Evolutionary conservation across 2,113 vertebrate species (phyloP).

Genomic region (Zosterops japonicus): DNA sequence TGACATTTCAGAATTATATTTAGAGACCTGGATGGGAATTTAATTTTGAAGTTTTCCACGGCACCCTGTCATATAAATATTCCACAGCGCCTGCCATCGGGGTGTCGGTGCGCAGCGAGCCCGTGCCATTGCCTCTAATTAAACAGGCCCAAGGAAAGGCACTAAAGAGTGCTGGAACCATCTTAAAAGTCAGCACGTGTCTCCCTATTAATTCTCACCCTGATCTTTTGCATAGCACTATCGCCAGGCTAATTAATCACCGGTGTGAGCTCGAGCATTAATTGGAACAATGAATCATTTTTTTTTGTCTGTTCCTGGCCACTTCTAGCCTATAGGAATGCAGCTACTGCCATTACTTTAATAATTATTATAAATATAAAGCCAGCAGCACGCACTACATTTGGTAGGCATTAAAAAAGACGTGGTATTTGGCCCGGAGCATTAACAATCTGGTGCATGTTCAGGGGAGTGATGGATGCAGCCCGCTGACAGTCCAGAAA

Average conservation of each 20-base stretch:
- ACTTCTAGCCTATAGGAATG: conserved; percentile 2
- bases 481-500: background rate
- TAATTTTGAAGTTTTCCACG: background rate
- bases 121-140: background rate
- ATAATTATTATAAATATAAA: conserved; percentile 46
- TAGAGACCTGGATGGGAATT: conserved; percentile 23
- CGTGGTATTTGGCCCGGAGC: conserved; percentile 16
- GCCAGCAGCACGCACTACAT: background rate
- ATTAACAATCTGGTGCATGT: conserved; percentile 15
- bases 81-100: background rate
- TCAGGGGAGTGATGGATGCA: conserved; percentile 19
- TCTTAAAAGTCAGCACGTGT: conserved; percentile 11
- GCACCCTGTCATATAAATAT: conserved; percentile 12
- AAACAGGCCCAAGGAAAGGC: background rate
- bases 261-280: conserved; percentile 40
- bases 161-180: background rate
- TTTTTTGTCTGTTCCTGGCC: background rate
- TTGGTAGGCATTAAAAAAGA: conserved; percentile 46
- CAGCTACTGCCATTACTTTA: background rate
- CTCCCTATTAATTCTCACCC: conserved; percentile 38
- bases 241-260: conserved; percentile 56
- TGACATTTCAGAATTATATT: conserved; percentile 43
- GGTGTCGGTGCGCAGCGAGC: background rate
- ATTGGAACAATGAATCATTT: conserved; percentile 52
- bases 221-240: conserved; percentile 18